Base-by-base conservation (phyloP, 2,113 vertebrate species). In the Muscicapa adusta region DNA sequence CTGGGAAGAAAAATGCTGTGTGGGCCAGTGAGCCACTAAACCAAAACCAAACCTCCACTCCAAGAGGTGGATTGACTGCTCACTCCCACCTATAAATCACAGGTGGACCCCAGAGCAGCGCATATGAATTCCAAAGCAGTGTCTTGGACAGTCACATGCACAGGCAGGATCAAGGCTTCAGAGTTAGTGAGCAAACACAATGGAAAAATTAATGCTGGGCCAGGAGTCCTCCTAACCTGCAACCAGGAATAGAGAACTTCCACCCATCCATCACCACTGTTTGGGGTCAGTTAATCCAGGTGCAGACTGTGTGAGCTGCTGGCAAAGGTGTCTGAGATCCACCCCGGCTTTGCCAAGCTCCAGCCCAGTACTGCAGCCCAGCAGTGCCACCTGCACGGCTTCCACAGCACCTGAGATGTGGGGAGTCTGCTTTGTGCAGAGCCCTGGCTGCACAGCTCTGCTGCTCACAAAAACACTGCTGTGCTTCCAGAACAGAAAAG, bases 81-180 rank as follows among this genome's bases (percentile, higher is more conserved):
- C 34, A 10, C 9, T 4, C 6, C 13, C 5, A 1, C 8, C 2
- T 10, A 2, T 23, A 79, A 91, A 3, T 24, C 54, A 47, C 3
- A 58, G 42, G 24, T 3, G 6, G 38, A 6, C 60, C 57, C 62
- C 45, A 36, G 57, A 74, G 67, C 45, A 68, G 54, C 8, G 3
- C n/a, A n/a, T 0, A 29, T 1, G 5, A 42, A 57, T 45, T 72
- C 67, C 8, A 8, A 75, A 79, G 53, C 62, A 68, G 50, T 7
- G 51, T 22, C 62, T 33, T 47, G n/a, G 36, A 82, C 50, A 57
- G n/a, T 34, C 72, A 50, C 86, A 25, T 2, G 18, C 54, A 62
- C 31, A 48, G n/a, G 33, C 34, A 85, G 24, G 70, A 75, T 31
- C 50, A 51, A 67, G 53, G 14, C 58, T 85, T 86, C 79, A 29